Evolutionary conservation across 2,888 invertebrate species (phyloP), one percentile per base, ranked within the genome.

Genomic region (Alitta virens): DNA sequence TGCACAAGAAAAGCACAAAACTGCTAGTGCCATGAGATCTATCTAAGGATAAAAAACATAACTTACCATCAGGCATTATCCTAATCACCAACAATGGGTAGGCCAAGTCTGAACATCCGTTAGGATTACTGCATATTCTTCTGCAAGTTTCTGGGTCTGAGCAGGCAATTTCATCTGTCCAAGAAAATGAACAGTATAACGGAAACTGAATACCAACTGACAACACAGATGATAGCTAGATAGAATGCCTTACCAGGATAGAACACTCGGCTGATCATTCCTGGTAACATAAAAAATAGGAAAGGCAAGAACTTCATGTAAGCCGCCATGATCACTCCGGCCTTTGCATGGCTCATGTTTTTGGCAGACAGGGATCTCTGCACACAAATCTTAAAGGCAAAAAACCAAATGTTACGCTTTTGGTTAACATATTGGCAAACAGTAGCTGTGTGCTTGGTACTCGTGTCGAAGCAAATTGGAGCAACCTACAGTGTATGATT

Each of bases 311-410:
- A 23, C 60, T 71, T 71, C 9, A 71, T 58, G 60, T 71, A 71
- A 40, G 68, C 70, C 1, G 71, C 71, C 33, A 71, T 46, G 1
- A 68, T 46, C 2, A 64, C 61, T 0, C 70, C 71, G 0, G 62
- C 70, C 53, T 71, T 71, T 40, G 70, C 69, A 43, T 71, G 70
- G 18, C 53, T 38, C 33, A 71, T 27, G 51, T 54, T 66, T 60
- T 71, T 71, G 24, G 71, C 70, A 16, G 71, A 63, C 21, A 71
- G 61, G 18, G 67, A 68, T 7, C 71, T 57, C 54, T 71, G 71
- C 2, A 71, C 71, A 42, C 67, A 66, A 26, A 67, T 27, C 69
- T 69, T 50, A 33, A 33, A 33, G 33, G 33, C 12, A 33, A 33
- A 12, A 33, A n/a, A n/a, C n/a, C n/a, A n/a, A n/a, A n/a, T n/a